Evolutionary conservation across 2,113 vertebrate genomes (phyloP).

Genomic region (Sciurus niger): DNA sequence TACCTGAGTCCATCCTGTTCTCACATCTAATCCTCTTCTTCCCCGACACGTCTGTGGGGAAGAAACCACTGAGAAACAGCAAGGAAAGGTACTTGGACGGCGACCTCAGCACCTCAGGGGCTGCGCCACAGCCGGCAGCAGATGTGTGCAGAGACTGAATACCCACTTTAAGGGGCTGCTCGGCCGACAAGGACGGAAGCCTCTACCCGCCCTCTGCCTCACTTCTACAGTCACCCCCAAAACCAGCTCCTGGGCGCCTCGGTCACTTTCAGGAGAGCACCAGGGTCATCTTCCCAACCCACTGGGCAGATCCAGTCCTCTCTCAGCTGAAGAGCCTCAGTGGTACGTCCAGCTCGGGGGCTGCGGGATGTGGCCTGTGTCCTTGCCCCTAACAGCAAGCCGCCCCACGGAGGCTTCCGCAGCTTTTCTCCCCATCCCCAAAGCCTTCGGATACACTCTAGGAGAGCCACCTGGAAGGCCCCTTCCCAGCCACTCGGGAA

Average conservation of each 20-base stretch:
- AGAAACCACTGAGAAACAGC: not conserved
- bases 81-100: not conserved
- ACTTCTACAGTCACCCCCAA: no score
- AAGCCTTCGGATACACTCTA: not conserved
- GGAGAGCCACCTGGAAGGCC: not conserved
- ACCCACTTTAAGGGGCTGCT: not conserved
- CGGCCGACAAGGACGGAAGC: not conserved
- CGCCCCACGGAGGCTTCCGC: not conserved
- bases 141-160: not conserved
- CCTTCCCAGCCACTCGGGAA: not conserved
- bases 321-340: not conserved
- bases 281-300: not conserved
- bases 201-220: no score
- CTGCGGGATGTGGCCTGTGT: fast-evolving
- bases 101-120: not conserved
- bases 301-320: no score
- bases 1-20: not conserved
- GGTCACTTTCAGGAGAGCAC: not conserved
- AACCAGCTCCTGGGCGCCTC: not conserved
- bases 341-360: no score
- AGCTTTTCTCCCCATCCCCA: not conserved
- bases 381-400: not conserved
- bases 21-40: not conserved
- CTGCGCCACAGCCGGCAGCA: no score
- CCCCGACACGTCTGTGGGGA: not conserved